A percentile compares a stretch with the other conserved stretches of the same genome.
Evolutionary conservation across 2,797 vertebrate species (phyloP).

Genomic region (Spea hammondii): DNA sequence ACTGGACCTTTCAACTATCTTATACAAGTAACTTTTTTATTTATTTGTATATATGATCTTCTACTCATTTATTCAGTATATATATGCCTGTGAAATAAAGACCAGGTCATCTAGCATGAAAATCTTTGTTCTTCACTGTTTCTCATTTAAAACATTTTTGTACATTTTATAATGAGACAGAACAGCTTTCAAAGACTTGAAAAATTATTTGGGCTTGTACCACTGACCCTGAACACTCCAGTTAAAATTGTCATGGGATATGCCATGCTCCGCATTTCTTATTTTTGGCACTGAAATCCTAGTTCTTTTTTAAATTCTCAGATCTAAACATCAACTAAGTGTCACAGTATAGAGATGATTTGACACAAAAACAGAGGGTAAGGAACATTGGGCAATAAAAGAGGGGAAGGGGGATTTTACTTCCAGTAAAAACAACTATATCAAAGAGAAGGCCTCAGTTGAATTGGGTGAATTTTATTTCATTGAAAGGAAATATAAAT

Average conservation of each 20-base stretch:
- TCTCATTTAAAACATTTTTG: too few species aligned
- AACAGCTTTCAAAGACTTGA: neutral
- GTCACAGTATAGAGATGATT: too few species aligned
- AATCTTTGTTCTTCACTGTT: too few species aligned
- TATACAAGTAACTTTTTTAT: too few species aligned
- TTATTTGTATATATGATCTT: too few species aligned
- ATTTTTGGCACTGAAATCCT: neutral
- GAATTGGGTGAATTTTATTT: conserved; percentile 22
- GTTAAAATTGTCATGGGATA: too few species aligned
- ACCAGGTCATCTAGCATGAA: too few species aligned
- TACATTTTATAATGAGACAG: neutral
- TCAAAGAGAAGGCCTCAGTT: conserved; percentile 20
- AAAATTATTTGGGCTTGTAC: neutral
- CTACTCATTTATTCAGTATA: too few species aligned
- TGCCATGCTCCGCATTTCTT: neutral
- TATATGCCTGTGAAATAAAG: too few species aligned
- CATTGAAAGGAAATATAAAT: conserved; percentile 27
- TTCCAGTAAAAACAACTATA: conserved; percentile 39
- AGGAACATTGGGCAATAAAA: conserved; percentile 40
- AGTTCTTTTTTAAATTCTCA: conserved; percentile 6
- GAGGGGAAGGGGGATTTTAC: conserved; percentile 3
- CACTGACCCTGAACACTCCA: neutral
- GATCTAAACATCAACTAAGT: conserved; percentile 4
- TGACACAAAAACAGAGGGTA: neutral
- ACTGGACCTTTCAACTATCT: too few species aligned